Conservation (phyloP, 1,140 invertebrate genomes). For the Drosophila melanica region DNA sequence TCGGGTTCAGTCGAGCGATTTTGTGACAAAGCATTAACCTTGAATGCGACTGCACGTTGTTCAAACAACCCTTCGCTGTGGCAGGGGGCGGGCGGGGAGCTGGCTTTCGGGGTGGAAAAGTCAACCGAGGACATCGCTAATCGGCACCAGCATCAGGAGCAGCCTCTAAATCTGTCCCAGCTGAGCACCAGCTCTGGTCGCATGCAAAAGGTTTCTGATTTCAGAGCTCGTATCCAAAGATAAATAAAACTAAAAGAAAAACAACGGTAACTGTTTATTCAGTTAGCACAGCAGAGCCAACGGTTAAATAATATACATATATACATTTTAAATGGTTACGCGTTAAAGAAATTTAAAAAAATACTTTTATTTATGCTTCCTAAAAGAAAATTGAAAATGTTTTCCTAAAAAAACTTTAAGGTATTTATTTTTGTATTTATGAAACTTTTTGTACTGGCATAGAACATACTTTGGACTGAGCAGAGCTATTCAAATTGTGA, state of each 20-base stretch:
- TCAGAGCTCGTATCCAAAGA: background rate
- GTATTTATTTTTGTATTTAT: too few species aligned
- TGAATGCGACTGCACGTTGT: slow-evolving; percentile 73
- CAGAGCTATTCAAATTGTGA: too few species aligned
- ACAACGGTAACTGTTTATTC: too few species aligned
- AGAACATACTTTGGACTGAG: too few species aligned
- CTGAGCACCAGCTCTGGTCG: slow-evolving; percentile 18
- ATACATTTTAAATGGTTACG: too few species aligned
- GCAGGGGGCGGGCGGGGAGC: too few species aligned
- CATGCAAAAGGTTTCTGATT: slow-evolving; percentile 26
- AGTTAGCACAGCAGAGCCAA: background rate
- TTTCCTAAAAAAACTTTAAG: too few species aligned
- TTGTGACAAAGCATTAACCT: slow-evolving; percentile 74
- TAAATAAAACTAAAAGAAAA: background rate
- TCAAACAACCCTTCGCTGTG: slow-evolving; percentile 1
- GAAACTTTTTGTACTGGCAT: too few species aligned
- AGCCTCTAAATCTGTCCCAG: slow-evolving; percentile 19
- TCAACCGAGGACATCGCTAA: slow-evolving; percentile 35
- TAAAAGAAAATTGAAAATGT: too few species aligned
- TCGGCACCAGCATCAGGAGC: slow-evolving; percentile 27
- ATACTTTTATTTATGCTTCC: too few species aligned
- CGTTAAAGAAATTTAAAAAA: too few species aligned
- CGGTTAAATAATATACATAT: too few species aligned
- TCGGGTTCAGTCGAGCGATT: slow-evolving; percentile 39
- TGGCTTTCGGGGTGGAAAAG: slow-evolving; percentile 44